A percentile compares a stretch with the other conserved stretches of the same genome.
These are phyloP conservation scores for Nothoprocta perdicaria DNA, from an alignment of 2,113 vertebrate species.

Conservation along the genomic window DNA sequence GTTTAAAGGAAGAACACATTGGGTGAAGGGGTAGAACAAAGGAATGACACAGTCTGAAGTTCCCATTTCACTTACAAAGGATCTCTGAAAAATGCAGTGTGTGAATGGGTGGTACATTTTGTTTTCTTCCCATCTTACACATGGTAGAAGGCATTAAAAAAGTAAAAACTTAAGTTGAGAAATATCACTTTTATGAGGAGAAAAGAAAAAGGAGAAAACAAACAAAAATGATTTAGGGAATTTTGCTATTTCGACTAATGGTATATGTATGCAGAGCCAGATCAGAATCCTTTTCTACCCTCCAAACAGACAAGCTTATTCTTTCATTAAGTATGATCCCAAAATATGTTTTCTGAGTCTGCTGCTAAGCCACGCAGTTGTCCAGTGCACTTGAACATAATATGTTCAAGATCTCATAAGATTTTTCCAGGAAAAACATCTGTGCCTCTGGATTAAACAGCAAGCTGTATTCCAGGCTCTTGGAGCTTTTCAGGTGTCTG, in stretches of 20 bases:
- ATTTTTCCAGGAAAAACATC: background rate
- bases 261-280: background rate
- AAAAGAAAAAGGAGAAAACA: too few relatives aligned
- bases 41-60: too few relatives aligned
- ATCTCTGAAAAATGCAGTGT: too few relatives aligned
- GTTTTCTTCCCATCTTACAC: too few relatives aligned
- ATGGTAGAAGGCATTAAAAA: too few relatives aligned
- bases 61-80: too few relatives aligned
- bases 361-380: background rate
- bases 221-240: background rate
- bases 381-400: background rate
- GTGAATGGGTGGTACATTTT: too few relatives aligned
- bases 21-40: too few relatives aligned
- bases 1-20: too few relatives aligned
- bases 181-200: too few relatives aligned
- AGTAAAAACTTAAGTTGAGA: too few relatives aligned
- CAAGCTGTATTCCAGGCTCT: background rate
- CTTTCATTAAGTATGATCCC: background rate
- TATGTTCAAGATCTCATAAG: background rate
- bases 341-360: background rate
- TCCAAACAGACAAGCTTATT: background rate
- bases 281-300: background rate
- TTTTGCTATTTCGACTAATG: background rate
- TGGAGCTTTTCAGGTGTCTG: accelerated
- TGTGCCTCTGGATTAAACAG: background rate